A percentile compares a stretch with the other conserved stretches of the same genome.
Evolutionary conservation across 2,888 invertebrate genomes (phyloP).

Genomic region (Eurytoma adleriae): DNA sequence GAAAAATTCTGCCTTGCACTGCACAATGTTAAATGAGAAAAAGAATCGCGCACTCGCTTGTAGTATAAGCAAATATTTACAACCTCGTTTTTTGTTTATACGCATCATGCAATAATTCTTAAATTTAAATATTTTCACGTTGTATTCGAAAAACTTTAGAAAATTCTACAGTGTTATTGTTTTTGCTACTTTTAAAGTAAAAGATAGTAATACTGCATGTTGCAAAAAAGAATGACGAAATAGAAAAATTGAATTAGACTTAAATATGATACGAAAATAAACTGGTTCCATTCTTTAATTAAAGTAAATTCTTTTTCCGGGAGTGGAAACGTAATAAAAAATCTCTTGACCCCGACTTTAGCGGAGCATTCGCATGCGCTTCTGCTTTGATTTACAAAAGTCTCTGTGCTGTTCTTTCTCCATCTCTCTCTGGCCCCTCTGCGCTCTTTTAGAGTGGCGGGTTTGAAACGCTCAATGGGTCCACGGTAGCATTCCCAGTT

Average conservation of each 20-base stretch:
- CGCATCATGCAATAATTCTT: no score
- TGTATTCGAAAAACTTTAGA: no score
- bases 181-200: no score
- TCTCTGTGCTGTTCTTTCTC: constrained; percentile 19
- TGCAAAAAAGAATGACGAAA: no score
- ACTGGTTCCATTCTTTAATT: constrained; percentile 50
- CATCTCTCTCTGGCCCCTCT: constrained; percentile 22
- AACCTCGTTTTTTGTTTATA: no score
- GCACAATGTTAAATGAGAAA: no score
- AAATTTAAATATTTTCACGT: no score
- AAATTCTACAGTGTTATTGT: no score
- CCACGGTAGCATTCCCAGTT: constrained; percentile 41
- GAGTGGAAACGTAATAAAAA: constrained; percentile 52
- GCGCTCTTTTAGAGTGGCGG: constrained; percentile 51
- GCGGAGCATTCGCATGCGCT: constrained; percentile 32
- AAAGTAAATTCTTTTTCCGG: constrained; percentile 48
- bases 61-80: no score
- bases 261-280: no score
- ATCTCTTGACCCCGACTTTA: constrained; percentile 52
- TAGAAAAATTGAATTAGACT: constrained; percentile 1
- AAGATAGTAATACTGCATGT: no score
- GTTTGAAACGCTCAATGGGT: constrained; percentile 47
- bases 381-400: constrained; percentile 55
- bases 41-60: no score
- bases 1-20: background rate